A percentile compares a stretch with the other conserved stretches of the same genome.
Conservation (phyloP, 1,140 invertebrate species). For the Fopius arisanus region DNA sequence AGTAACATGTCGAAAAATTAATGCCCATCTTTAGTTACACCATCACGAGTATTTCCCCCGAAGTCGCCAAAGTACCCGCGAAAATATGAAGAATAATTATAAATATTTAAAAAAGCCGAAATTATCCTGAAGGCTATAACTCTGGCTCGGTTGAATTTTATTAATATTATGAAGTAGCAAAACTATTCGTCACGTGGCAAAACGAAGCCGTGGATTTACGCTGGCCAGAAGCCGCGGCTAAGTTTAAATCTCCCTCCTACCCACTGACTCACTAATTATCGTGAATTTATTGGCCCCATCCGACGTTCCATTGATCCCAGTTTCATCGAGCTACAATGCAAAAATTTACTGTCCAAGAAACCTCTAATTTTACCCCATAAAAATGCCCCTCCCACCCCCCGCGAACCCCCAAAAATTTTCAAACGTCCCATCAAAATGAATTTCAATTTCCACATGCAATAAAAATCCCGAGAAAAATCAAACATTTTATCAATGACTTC, state of each 20-base stretch:
- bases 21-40: slow-evolving; percentile 30
- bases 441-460: too few species aligned
- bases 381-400: too few species aligned
- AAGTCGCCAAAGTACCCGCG: too few species aligned
- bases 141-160: slow-evolving; percentile 4
- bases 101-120: slow-evolving; percentile 9
- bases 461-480: not conserved
- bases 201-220: slow-evolving; percentile 35
- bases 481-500: not conserved
- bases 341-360: too few species aligned
- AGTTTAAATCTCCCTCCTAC: slow-evolving; percentile 33
- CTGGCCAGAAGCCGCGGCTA: slow-evolving; percentile 27
- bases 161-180: slow-evolving; percentile 22
- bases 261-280: slow-evolving; percentile 37
- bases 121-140: too few species aligned
- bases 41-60: too few species aligned
- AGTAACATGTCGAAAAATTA: slow-evolving; percentile 35
- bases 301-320: slow-evolving; percentile 36
- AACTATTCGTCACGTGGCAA: slow-evolving; percentile 31
- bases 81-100: not conserved
- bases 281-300: slow-evolving; percentile 35
- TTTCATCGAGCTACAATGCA: not conserved
- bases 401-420: too few species aligned
- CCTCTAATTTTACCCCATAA: too few species aligned
- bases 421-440: too few species aligned